Percentiles rank a stretch among this genome's conserved stretches.
These are phyloP conservation scores for Asobara japonica DNA, from an alignment of 1,140 invertebrate species.

Conservation along the genomic window DNA sequence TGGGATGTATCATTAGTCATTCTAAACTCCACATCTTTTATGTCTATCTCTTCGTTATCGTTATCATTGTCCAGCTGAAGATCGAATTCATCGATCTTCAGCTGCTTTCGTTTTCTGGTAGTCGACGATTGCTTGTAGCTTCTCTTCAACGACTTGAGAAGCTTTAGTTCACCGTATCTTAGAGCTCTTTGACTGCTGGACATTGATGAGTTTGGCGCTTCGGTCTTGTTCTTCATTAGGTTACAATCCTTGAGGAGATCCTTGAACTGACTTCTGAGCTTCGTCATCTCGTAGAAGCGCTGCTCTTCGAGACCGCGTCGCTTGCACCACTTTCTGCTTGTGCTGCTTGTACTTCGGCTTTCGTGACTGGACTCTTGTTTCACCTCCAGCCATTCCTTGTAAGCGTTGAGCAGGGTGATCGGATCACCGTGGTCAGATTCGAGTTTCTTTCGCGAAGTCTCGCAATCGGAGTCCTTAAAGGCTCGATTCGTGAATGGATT, in stretches of 20 bases:
- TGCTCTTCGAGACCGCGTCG: constrained; percentile 93
- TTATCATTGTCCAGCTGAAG: constrained; percentile 69
- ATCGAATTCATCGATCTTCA: constrained; percentile 72
- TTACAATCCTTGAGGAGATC: constrained; percentile 83
- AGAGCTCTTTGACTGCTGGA: constrained; percentile 81
- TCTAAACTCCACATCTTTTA: constrained; percentile 92
- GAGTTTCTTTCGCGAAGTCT: constrained; percentile 81
- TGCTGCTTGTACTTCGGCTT: constrained; percentile 43
- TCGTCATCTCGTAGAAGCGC: constrained; percentile 95
- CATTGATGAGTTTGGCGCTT: constrained; percentile 68
- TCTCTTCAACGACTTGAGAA: constrained; percentile 82
- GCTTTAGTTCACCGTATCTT: constrained; percentile 87
- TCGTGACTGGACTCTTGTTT: constrained; percentile 69
- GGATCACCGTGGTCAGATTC: constrained; percentile 97
- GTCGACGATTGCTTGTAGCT: constrained; percentile 71
- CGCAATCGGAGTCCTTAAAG: constrained; percentile 85
- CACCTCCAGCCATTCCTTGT: constrained; percentile 88
- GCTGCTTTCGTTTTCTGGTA: constrained; percentile 75
- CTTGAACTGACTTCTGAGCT: constrained; percentile 90
- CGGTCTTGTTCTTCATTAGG: constrained; percentile 69
- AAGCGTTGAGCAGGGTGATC: constrained; percentile 89
- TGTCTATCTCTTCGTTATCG: constrained; percentile 75
- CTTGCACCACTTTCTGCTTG: constrained; percentile 83
- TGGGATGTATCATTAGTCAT: constrained; percentile 78
- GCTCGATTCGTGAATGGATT: constrained; percentile 91